A percentile compares a stretch with the other conserved stretches of the same genome.
These are phyloP conservation scores for Callithrix jacchus DNA, from an alignment of 2,113 vertebrate genomes.

Conservation along the genomic window DNA sequence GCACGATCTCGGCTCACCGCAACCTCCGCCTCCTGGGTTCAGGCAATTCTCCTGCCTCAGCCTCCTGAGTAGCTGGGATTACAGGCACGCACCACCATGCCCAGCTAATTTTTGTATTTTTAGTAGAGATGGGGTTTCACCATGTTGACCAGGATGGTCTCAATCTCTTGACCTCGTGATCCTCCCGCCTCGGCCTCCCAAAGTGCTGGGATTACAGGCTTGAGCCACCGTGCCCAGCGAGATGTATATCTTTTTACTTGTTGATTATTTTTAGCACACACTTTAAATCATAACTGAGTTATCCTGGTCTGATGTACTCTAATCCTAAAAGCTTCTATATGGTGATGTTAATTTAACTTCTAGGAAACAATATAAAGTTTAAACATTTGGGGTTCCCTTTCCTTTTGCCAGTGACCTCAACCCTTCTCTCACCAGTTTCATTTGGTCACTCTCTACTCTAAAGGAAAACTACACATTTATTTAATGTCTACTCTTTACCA, in stretches of 20 bases:
- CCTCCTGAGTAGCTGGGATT: too few species aligned
- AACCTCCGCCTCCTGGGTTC: too few species aligned
- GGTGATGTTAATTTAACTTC: background rate
- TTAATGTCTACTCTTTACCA: background rate
- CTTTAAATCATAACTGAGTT: background rate
- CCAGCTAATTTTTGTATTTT: too few species aligned
- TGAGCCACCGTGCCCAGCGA: too few species aligned
- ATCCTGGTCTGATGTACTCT: background rate
- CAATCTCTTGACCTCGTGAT: too few species aligned
- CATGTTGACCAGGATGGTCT: too few species aligned
- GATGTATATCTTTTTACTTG: background rate
- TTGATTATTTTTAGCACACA: background rate
- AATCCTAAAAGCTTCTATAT: background rate
- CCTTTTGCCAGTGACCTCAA: background rate
- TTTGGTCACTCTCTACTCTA: background rate
- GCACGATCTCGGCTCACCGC: too few species aligned
- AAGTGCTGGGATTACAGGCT: too few species aligned
- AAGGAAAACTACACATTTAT: background rate
- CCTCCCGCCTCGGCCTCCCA: too few species aligned
- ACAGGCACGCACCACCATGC: too few species aligned
- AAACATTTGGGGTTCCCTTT: background rate
- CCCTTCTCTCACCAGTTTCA: background rate
- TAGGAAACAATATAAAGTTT: background rate
- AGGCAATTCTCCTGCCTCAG: too few species aligned
- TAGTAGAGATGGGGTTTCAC: too few species aligned